Evolutionary conservation across 1,140 invertebrate species (phyloP).

Genomic region (Bombus confusus): DNA sequence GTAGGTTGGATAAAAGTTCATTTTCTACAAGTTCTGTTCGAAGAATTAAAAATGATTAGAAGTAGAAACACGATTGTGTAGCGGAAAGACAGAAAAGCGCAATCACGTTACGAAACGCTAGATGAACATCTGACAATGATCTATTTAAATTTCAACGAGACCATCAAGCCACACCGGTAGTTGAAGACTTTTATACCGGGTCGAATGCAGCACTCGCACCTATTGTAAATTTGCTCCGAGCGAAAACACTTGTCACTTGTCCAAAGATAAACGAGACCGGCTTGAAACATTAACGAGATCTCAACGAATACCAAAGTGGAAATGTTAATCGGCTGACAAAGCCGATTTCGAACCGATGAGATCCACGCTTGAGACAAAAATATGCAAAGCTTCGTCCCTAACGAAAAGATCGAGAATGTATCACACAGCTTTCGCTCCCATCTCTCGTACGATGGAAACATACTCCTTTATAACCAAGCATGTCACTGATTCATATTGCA

Average conservation of each 20-base stretch:
- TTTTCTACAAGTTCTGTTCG: background rate
- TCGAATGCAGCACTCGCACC: background rate
- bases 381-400: no score
- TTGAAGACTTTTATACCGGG: background rate
- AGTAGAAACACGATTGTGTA: no score
- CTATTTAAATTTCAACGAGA: slow-evolving; percentile 36
- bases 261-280: slow-evolving; percentile 1
- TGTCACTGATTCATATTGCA: no score
- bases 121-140: background rate
- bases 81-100: background rate
- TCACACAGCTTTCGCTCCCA: no score
- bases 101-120: background rate
- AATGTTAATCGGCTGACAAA: slow-evolving; percentile 28
- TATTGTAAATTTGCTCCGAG: slow-evolving; percentile 1
- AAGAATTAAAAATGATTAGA: no score
- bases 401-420: background rate
- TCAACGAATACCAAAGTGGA: background rate
- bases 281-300: slow-evolving; percentile 28
- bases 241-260: slow-evolving; percentile 9
- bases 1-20: background rate
- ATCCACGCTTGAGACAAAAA: no score
- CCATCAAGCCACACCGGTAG: no score
- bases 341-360: background rate
- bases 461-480: no score
- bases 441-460: no score